Percentiles rank a stretch among this genome's conserved stretches.
phyloP scores from a whole-genome alignment of 64 coral and sea anemone species.

The Pocillopora damicornis region DNA sequence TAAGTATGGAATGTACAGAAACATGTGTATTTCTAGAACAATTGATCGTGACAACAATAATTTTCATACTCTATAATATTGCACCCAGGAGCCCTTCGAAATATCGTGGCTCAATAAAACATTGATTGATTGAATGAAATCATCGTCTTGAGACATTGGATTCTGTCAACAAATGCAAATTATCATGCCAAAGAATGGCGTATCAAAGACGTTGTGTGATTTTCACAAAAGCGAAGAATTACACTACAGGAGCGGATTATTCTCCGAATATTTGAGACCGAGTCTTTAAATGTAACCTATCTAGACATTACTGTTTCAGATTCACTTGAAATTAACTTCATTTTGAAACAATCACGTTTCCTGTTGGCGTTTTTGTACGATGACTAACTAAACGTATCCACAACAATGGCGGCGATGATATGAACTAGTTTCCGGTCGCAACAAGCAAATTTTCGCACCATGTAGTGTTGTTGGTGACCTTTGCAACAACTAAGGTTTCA shows the following conservation, averaged over 20 bases:
- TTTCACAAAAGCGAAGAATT: neutral
- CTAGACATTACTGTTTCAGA: neutral
- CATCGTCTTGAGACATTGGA: constrained; percentile 4
- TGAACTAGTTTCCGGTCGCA: constrained; percentile 32
- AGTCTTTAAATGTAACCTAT: neutral
- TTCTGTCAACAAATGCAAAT: constrained; percentile 38
- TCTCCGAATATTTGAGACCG: neutral
- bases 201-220: neutral
- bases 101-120: neutral
- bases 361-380: neutral
- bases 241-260: neutral
- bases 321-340: neutral
- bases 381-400: neutral
- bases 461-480: neutral
- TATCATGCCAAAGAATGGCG: neutral
- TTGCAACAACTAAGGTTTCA: neutral
- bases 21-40: neutral
- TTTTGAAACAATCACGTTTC: neutral
- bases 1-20: neutral
- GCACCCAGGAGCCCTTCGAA: neutral
- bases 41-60: neutral
- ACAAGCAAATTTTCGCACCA: constrained; percentile 2
- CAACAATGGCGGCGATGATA: neutral
- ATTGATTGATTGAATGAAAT: constrained; percentile 26
- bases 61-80: neutral